A percentile compares a stretch with the other conserved stretches of the same genome.
phyloP scores from a whole-genome alignment of 2,888 invertebrate species.

The Caenorhabditis angaria region DNA sequence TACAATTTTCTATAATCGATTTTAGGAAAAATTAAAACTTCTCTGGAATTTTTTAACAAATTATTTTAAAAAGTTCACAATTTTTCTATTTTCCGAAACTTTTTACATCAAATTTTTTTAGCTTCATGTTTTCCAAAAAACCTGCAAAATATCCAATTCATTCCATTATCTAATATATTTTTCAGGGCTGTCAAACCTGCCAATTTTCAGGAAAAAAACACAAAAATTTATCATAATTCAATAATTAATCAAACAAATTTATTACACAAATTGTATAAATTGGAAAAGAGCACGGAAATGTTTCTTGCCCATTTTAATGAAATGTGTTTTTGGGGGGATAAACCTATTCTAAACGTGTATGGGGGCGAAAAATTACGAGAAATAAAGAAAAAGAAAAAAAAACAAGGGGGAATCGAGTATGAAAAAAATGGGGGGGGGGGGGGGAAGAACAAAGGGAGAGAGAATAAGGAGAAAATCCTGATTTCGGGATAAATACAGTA shows the following conservation, averaged over 20 bases:
- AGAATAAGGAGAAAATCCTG: not conserved
- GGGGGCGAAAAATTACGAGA: not conserved
- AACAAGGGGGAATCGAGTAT: too few relatives aligned
- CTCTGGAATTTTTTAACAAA: too few relatives aligned
- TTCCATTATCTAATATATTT: too few relatives aligned
- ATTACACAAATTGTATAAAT: not conserved
- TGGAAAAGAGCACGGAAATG: not conserved
- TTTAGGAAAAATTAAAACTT: too few relatives aligned
- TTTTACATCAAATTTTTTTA: too few relatives aligned
- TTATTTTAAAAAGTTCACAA: too few relatives aligned
- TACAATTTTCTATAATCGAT: too few relatives aligned
- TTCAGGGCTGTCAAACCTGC: too few relatives aligned
- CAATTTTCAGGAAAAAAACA: not conserved
- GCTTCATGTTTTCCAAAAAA: too few relatives aligned
- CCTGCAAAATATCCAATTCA: too few relatives aligned
- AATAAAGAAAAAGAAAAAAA: not conserved
- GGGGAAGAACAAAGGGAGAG: not conserved
- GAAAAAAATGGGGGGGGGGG: too few relatives aligned
- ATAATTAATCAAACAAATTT: constrained; percentile 1
- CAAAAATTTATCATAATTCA: not conserved
- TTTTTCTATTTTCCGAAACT: too few relatives aligned
- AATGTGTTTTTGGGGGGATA: not conserved
- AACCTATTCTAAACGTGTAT: not conserved
- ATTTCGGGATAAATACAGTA: not conserved
- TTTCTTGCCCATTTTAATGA: not conserved